Evolutionary conservation across 2,888 invertebrate species (phyloP).

Genomic region (Masnerella sp.): DNA sequence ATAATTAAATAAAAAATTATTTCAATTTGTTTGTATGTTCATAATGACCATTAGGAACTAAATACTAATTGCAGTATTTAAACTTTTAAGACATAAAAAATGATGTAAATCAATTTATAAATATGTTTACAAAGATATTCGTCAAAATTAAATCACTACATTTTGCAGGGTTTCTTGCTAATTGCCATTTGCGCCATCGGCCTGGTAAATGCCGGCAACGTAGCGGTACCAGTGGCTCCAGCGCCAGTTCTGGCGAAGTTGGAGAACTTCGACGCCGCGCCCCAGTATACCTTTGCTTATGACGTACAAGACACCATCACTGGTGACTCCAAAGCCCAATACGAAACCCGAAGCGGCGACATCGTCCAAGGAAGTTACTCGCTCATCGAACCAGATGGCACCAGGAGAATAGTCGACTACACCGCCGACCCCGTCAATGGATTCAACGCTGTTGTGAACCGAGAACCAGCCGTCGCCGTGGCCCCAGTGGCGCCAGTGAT

Average conservation of each 20-base stretch:
- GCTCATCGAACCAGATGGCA: conserved; percentile 70
- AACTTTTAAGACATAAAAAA: no score
- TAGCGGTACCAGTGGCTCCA: conserved; percentile 50
- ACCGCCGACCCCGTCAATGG: conserved; percentile 66
- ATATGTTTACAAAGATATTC: no score
- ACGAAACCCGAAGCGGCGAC: conserved; percentile 67
- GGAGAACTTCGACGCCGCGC: conserved; percentile 61
- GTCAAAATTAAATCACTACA: no score
- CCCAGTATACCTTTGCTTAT: conserved; percentile 66
- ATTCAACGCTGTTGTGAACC: conserved; percentile 56
- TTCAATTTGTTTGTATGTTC: no score
- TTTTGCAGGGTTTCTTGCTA: conserved; percentile 29
- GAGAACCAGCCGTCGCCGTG: conserved; percentile 49
- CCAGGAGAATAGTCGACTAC: conserved; percentile 68
- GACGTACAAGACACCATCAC: conserved; percentile 71
- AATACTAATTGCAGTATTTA: no score
- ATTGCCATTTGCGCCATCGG: conserved; percentile 25
- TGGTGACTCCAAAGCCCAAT: conserved; percentile 72
- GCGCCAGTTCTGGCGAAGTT: conserved; percentile 61
- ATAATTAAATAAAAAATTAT: no score
- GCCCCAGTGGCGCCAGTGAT: conserved; percentile 56
- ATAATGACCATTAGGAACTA: no score
- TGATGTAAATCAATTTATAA: no score
- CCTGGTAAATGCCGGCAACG: conserved; percentile 38
- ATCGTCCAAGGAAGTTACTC: conserved; percentile 70